A percentile compares a stretch with the other conserved stretches of the same genome.
phyloP scores from a whole-genome alignment of 2,797 vertebrate genomes.

The Masticophis lateralis region DNA sequence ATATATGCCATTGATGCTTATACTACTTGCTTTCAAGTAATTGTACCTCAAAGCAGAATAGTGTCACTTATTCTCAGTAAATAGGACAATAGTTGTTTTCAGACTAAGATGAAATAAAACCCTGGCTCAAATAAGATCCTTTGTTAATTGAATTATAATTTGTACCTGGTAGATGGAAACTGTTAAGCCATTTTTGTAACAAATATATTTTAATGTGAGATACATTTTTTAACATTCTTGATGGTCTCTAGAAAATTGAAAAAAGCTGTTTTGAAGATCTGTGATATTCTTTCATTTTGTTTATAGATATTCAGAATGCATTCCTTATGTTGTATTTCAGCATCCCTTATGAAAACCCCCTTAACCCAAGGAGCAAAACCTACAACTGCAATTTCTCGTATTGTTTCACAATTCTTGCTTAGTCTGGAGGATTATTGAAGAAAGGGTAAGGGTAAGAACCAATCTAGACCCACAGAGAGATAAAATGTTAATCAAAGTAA shows the following conservation, averaged over 20 bases:
- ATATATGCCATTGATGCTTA: neutral
- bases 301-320: neutral
- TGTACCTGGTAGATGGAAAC: neutral
- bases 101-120: neutral
- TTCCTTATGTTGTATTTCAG: neutral
- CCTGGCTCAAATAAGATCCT: neutral
- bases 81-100: neutral
- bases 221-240: neutral
- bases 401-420: neutral
- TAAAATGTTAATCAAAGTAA: neutral
- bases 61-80: neutral
- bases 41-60: neutral
- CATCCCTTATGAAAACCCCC: neutral
- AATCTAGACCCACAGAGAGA: neutral
- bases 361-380: neutral
- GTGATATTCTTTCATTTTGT: neutral
- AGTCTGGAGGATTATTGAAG: neutral
- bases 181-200: neutral
- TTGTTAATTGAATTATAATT: neutral
- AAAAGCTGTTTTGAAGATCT: neutral
- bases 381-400: neutral
- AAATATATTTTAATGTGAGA: neutral
- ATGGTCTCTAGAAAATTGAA: neutral
- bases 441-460: neutral
- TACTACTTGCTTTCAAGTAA: neutral